Percentiles rank a stretch among this genome's conserved stretches.
These are phyloP conservation scores for Nymphalis polychloros DNA, from an alignment of 2,888 invertebrate species.

Conservation along the genomic window DNA sequence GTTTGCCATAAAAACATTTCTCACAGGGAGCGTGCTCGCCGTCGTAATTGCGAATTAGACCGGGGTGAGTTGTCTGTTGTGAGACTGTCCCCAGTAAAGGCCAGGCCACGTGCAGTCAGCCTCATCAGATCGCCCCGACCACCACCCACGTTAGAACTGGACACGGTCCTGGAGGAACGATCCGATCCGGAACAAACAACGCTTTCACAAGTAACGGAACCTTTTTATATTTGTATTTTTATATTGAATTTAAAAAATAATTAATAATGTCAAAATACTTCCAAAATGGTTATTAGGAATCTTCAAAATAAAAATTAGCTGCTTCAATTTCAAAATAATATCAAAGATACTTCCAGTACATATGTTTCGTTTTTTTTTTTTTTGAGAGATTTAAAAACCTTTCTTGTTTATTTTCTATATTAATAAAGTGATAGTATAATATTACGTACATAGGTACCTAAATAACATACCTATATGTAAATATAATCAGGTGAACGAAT, in stretches of 20 bases:
- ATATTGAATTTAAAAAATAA: background rate
- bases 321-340: no score
- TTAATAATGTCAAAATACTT: no score
- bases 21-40: slow-evolving; percentile 87
- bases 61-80: slow-evolving; percentile 92
- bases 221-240: background rate
- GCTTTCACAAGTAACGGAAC: slow-evolving; percentile 56
- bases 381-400: no score
- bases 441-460: no score
- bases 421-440: no score
- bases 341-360: no score
- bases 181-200: slow-evolving; percentile 89
- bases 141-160: slow-evolving; percentile 89
- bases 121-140: slow-evolving; percentile 84
- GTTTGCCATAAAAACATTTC: background rate
- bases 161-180: slow-evolving; percentile 91
- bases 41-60: slow-evolving; percentile 90
- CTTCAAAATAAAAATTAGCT: no score
- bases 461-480: no score
- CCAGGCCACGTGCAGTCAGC: slow-evolving; percentile 65
- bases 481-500: no score
- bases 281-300: no score
- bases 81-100: slow-evolving; percentile 79
- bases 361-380: no score
- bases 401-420: no score